Evolutionary conservation across 2,113 vertebrate species (phyloP).

Genomic region (Ammodramus savannarum): DNA sequence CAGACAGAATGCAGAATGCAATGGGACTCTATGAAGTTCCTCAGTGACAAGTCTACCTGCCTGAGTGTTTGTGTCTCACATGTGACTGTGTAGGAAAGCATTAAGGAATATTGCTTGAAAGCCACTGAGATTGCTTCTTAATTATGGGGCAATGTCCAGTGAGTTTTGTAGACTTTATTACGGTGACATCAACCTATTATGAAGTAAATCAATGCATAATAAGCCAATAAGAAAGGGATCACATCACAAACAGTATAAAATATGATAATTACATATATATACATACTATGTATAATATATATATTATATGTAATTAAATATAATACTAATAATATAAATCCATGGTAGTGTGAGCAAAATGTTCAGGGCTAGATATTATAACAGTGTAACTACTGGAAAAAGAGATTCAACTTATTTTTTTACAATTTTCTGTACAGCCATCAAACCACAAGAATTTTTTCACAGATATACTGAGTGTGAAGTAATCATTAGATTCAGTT

Average conservation of each 20-base stretch:
- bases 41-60: background rate
- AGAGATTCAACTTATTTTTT: background rate
- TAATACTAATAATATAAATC: background rate
- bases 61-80: background rate
- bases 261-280: background rate
- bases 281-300: background rate
- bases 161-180: background rate
- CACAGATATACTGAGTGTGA: background rate
- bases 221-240: background rate
- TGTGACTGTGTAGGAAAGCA: background rate
- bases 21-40: background rate
- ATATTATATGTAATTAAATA: too few relatives aligned
- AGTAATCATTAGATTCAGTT: background rate
- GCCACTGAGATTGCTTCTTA: background rate
- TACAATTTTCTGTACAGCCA: background rate
- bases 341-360: background rate
- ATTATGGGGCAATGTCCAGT: background rate
- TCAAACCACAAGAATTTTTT: background rate
- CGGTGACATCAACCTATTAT: background rate
- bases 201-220: background rate
- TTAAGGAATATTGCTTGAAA: background rate
- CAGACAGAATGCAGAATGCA: background rate
- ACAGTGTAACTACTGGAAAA: background rate
- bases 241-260: background rate
- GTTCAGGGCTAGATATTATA: background rate